Evolutionary conservation across 2,797 vertebrate species (phyloP).

Genomic region (Eulemur albifrons): DNA sequence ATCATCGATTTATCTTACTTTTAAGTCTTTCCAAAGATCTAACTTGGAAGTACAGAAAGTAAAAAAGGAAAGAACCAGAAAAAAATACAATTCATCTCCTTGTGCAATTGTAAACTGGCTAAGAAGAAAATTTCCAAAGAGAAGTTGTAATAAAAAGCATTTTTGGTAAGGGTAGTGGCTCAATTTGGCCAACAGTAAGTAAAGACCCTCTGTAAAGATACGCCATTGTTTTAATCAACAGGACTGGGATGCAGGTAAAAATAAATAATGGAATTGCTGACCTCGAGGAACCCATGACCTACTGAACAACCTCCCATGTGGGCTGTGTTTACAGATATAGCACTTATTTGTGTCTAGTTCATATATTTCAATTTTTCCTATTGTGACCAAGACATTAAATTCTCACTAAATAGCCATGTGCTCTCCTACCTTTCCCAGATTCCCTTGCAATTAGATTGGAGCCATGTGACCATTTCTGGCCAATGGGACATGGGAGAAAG

Average conservation of each 20-base stretch:
- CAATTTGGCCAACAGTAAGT: background rate
- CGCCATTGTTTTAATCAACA: background rate
- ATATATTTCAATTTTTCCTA: background rate
- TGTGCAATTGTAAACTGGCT: background rate
- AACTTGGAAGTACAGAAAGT: background rate
- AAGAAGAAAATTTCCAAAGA: background rate
- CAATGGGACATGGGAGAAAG: background rate
- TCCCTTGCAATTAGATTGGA: background rate
- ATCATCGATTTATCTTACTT: background rate
- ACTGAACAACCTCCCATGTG: background rate
- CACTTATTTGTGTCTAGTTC: background rate
- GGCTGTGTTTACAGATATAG: background rate
- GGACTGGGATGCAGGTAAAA: background rate
- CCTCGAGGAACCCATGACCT: background rate
- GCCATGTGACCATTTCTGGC: background rate
- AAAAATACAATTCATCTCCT: background rate
- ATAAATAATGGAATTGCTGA: background rate
- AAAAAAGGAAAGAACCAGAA: background rate
- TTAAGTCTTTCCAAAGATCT: constrained; percentile 10
- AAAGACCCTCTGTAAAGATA: background rate
- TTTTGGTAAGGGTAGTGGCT: background rate
- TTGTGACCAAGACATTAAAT: background rate
- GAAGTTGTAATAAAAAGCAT: background rate
- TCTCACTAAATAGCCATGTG: background rate
- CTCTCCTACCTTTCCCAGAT: background rate